Conservation (phyloP, 2,888 invertebrate genomes). For the Frankliniella intonsa region DNA sequence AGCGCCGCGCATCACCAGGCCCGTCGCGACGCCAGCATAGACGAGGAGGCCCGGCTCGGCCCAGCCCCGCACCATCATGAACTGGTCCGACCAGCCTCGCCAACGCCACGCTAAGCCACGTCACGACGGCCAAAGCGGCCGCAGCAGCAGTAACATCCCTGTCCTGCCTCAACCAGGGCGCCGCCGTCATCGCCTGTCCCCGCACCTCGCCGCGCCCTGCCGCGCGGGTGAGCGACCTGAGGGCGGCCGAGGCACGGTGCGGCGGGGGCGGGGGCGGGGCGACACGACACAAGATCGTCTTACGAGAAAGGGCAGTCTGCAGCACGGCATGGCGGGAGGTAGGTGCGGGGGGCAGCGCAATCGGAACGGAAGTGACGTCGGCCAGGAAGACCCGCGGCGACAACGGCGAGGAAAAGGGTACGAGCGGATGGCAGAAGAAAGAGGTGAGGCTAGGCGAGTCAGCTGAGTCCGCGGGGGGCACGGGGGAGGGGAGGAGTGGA, state of each 20-base stretch:
- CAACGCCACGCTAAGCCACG: neutral
- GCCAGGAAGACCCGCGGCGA: no score
- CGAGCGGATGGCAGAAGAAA: neutral
- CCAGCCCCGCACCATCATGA: neutral
- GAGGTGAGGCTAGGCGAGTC: neutral
- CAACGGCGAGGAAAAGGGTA: neutral
- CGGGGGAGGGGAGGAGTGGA: neutral
- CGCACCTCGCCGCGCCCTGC: neutral
- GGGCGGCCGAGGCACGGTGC: neutral
- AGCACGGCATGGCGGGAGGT: conserved; percentile 5
- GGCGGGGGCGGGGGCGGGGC: neutral
- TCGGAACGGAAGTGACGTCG: no score
- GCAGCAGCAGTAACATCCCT: neutral
- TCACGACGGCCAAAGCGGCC: neutral
- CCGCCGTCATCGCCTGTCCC: neutral
- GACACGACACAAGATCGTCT: neutral
- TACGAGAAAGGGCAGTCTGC: neutral
- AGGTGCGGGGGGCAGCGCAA: neutral
- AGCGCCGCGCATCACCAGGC: neutral
- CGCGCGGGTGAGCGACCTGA: neutral
- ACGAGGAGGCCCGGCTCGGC: neutral
- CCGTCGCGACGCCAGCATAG: neutral
- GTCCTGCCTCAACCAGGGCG: neutral
- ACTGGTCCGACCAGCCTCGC: neutral
- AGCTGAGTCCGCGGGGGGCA: neutral